Conservation (phyloP, 2,113 vertebrate species). For the Pterocles burchelli region DNA sequence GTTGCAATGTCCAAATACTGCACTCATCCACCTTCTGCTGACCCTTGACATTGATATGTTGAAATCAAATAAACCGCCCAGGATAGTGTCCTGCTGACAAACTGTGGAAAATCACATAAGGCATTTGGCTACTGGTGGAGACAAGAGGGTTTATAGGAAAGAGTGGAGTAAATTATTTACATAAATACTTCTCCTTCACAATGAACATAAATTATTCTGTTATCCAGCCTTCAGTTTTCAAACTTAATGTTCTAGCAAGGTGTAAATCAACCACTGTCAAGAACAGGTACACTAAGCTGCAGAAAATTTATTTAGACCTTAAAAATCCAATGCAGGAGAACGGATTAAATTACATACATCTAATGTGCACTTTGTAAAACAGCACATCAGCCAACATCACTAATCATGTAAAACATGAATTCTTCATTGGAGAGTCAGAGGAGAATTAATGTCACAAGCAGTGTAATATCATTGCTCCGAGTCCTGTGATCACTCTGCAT, state of each 20-base stretch:
- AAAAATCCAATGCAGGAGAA: background rate
- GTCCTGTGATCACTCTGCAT: background rate
- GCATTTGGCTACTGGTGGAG: background rate
- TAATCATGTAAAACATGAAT: background rate
- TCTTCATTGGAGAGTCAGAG: background rate
- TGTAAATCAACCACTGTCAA: background rate
- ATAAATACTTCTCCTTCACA: background rate
- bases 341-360: rapidly evolving
- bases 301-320: background rate
- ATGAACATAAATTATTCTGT: background rate
- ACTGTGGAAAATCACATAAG: background rate
- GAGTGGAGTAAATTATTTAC: background rate
- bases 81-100: background rate
- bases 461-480: background rate
- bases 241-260: background rate
- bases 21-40: background rate
- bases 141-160: background rate
- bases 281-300: background rate
- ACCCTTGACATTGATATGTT: background rate
- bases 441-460: background rate
- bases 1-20: background rate
- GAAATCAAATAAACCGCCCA: background rate
- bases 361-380: background rate
- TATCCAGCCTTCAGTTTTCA: background rate
- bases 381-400: rapidly evolving